A percentile compares a stretch with the other conserved stretches of the same genome.
These are phyloP conservation scores for Bubo blakistoni DNA, from an alignment of 2,113 vertebrate species.

Conservation along the genomic window DNA sequence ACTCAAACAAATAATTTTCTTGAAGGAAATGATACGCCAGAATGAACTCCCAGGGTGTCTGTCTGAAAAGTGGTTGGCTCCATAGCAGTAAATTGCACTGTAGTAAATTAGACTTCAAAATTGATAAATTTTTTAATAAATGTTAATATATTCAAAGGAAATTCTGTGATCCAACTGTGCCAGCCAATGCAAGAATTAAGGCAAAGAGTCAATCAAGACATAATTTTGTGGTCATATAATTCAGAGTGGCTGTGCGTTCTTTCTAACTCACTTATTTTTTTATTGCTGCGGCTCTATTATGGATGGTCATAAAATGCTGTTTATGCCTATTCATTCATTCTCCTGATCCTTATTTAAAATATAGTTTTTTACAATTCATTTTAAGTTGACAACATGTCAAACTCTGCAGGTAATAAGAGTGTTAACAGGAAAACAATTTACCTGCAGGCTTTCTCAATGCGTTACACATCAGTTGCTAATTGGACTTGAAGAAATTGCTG, in stretches of 20 bases:
- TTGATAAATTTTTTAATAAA: neutral
- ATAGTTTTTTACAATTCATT: neutral
- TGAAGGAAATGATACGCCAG: neutral
- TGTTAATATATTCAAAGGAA: constrained; percentile 26
- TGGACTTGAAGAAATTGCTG: constrained; percentile 4
- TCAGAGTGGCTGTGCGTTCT: neutral
- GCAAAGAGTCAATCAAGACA: constrained; percentile 25
- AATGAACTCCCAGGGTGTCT: neutral
- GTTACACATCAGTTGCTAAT: neutral
- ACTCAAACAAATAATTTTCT: neutral
- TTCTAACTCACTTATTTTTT: neutral
- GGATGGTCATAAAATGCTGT: neutral
- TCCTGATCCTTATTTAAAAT: constrained; percentile 19
- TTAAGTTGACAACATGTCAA: neutral
- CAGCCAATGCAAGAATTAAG: neutral
- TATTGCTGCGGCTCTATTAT: neutral
- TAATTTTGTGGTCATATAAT: neutral
- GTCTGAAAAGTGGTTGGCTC: neutral
- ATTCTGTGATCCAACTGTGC: neutral
- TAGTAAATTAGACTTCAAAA: constrained; percentile 10
- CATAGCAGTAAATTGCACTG: neutral
- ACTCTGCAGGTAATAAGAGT: neutral
- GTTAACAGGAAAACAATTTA: neutral
- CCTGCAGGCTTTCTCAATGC: neutral
- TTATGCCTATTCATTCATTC: neutral